Evolutionary conservation across 2,888 invertebrate species (phyloP).

Genomic region (Lycia hirtaria): DNA sequence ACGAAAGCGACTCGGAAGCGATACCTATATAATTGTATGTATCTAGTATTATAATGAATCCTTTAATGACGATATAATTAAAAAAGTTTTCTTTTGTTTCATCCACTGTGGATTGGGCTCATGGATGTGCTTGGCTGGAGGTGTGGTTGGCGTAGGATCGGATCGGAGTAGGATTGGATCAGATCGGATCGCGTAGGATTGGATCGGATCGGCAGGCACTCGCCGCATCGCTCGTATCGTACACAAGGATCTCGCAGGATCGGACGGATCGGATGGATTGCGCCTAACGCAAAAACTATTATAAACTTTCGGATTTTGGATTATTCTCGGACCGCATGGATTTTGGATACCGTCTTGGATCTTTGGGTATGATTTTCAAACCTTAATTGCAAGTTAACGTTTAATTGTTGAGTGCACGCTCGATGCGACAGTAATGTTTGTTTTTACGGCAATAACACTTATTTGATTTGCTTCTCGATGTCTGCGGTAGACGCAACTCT

Average conservation of each 20-base stretch:
- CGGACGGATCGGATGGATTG: slow-evolving; percentile 51
- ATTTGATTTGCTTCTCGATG: slow-evolving; percentile 64
- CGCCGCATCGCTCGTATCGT: slow-evolving; percentile 55
- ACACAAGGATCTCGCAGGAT: slow-evolving; percentile 53
- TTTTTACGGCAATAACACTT: slow-evolving; percentile 67
- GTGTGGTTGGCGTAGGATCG: slow-evolving; percentile 54
- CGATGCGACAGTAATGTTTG: slow-evolving; percentile 66
- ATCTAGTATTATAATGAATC: slow-evolving; percentile 32
- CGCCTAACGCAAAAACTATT: slow-evolving; percentile 31
- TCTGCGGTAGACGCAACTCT: slow-evolving; percentile 12
- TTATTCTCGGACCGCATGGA: slow-evolving; percentile 33
- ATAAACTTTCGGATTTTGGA: slow-evolving; percentile 42
- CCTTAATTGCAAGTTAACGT: slow-evolving; percentile 77
- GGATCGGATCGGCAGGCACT: slow-evolving; percentile 44
- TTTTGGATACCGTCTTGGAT: slow-evolving; percentile 57
- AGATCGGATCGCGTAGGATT: slow-evolving; percentile 43
- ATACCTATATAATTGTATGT: slow-evolving; percentile 4
- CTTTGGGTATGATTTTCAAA: slow-evolving; percentile 81
- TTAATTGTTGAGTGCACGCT: slow-evolving; percentile 80
- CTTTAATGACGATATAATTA: slow-evolving; percentile 62
- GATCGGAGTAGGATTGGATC: slow-evolving; percentile 47
- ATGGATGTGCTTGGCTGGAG: slow-evolving; percentile 68
- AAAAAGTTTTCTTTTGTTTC: slow-evolving; percentile 84
- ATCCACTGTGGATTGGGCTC: slow-evolving; percentile 84
- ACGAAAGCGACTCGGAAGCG: neutral